Conservation (phyloP, 2,797 vertebrate genomes). For the Rhynchotus rufescens region DNA sequence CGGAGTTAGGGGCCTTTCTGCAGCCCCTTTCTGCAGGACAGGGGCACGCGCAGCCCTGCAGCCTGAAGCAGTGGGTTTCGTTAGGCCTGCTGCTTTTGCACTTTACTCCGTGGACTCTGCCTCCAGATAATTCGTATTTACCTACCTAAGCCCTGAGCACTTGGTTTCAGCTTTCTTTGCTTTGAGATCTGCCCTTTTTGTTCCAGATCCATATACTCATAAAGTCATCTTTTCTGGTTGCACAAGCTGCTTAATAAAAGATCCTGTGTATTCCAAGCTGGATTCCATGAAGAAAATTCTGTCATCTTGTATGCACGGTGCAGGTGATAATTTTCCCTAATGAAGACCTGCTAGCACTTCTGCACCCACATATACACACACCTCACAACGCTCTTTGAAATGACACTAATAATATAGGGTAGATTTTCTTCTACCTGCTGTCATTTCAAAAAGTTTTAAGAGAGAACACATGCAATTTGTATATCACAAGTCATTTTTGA, state of each 20-base stretch:
- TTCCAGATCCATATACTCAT: neutral
- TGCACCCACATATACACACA: neutral
- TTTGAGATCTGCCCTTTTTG: neutral
- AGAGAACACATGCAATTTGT: conserved; percentile 41
- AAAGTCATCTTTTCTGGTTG: neutral
- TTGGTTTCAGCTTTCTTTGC: neutral
- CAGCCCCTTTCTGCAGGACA: no score
- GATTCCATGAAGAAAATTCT: conserved; percentile 26
- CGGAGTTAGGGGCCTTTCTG: neutral
- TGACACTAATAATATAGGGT: neutral
- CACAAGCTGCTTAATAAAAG: neutral
- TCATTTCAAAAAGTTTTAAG: conserved; percentile 31
- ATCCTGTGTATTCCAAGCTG: neutral
- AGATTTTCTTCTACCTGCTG: neutral
- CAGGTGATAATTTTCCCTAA: conserved; percentile 57
- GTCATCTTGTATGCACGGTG: conserved; percentile 26
- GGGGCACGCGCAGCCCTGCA: neutral
- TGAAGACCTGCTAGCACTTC: conserved; percentile 14
- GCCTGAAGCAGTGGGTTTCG: neutral
- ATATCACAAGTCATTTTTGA: neutral
- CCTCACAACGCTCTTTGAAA: conserved; percentile 1
- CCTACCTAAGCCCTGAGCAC: neutral
- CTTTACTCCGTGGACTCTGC: neutral
- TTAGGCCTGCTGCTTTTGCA: neutral
- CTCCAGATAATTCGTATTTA: accelerated